Evolutionary conservation across 2,888 invertebrate genomes (phyloP), one percentile per base, ranked within the genome.

Genomic region (Euplexia lucipara): DNA sequence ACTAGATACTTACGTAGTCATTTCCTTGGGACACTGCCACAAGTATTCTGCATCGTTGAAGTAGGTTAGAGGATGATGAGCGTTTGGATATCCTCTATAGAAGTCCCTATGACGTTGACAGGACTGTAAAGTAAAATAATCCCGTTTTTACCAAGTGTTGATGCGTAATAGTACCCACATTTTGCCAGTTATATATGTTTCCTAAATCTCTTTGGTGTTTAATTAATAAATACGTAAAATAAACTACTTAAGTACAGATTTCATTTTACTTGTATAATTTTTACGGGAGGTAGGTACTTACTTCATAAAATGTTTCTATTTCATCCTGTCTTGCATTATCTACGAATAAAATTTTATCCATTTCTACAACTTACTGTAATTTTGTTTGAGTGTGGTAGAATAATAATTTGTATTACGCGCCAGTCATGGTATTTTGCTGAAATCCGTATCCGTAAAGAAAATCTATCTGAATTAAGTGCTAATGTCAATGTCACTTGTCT

Each of bases 51-150:
- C 86, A 1, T 92, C 90, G 70, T 91, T 95, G 86, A 97, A 97
- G 84, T 96, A 97, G 52, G 91, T 83, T 47, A 96, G 82, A 0
- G 96, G 96, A 87, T 97, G 96, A 67, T 96, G 81, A 2, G 94
- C 91, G 57, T 96, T 96, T 2, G 96, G 90, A 68, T 95, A 95
- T 44, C 96, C 96, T 87, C 96, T 95, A 83, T 96, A 96, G 83
- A 96, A 96, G 81, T 96, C 96, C 66, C 97, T 92, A 72, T 96
- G 96, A 35, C 95, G 89, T 83, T 96, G 97, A 67, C 95, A 94
- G 30, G 95, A 94, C 96, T 96, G 84, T 22, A 65, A 57, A 32
- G 56, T 39, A 14, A 7, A 35, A 35, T 16, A 22, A 41, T 16
- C 7, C 2, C 2, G 3, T 49, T 18, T 34, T 16, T 34, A 54